These are phyloP conservation scores for Galago senegalensis DNA, from an alignment of 2,797 vertebrate genomes.

Conservation along the genomic window DNA sequence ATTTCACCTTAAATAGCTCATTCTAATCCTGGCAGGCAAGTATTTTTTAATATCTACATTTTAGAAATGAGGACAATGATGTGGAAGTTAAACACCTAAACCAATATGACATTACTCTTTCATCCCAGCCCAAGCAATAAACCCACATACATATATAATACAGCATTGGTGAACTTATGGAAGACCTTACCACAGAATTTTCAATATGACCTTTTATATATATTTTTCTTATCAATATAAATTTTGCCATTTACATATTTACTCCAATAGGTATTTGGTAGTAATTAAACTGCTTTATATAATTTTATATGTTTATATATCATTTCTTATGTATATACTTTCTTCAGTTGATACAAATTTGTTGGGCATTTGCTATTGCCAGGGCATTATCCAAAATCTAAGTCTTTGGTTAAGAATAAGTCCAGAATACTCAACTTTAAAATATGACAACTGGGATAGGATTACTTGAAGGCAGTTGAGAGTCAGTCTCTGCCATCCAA, in stretches of 20 bases:
- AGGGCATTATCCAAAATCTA: neutral
- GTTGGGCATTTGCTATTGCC: neutral
- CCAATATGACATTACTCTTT: neutral
- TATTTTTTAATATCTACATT: neutral
- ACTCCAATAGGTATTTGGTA: neutral
- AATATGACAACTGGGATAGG: neutral
- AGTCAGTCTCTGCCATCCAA: neutral
- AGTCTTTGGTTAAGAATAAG: neutral
- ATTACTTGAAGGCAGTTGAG: neutral
- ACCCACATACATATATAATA: neutral
- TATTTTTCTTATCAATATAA: neutral
- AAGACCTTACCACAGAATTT: neutral
- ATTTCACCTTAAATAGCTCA: neutral
- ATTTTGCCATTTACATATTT: neutral
- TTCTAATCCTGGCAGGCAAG: neutral
- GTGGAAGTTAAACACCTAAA: neutral
- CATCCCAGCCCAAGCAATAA: neutral
- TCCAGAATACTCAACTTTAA: neutral
- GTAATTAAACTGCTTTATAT: neutral
- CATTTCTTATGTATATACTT: neutral
- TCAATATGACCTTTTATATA: neutral
- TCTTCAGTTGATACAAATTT: neutral
- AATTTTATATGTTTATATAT: neutral
- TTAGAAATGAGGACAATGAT: constrained; percentile 18
- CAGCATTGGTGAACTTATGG: neutral